Evolutionary conservation across 1,140 invertebrate genomes (phyloP), one percentile per base, ranked within the genome.

Genomic region (Diachasmimorpha longicaudata): DNA sequence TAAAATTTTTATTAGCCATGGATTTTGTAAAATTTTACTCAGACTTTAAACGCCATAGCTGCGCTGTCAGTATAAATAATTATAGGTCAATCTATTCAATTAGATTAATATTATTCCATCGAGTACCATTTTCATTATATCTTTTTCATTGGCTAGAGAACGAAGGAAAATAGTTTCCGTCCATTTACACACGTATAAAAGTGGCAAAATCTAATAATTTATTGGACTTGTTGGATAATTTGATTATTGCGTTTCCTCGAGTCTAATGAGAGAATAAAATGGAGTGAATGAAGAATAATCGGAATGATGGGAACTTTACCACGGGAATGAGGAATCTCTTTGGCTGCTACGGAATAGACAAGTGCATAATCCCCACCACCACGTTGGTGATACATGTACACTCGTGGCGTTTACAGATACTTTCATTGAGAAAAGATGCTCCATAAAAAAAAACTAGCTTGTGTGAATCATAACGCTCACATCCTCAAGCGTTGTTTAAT

Each of bases 401-500:
- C 31, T 31, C 80, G 80, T 75, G 58, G 31, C 58, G n/a, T 66
- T 66, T n/a, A 25, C 9, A 9, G 31, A 66, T 66, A 66, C 58
- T 66, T 66, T 66, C 31, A 66, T 66, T 66, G 58, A 66, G 58
- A 66, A 66, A 66, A 66, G 21, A 31, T 66, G 13, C n/a, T 16
- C 21, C n/a, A n/a, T 31, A 9, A 66, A 9, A 66, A 66, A 31
- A 52, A 52, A 52, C 48, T 52, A 19, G 48, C 48, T n/a, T 85
- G 85, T 85, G 85, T 85, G 85, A 87, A 87, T 81, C 78, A 78
- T 83, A 84, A 83, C 85, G 82, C 83, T 87, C 83, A 80, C 84
- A 85, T 83, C 80, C 81, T 77, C 80, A 52, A 84, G 83, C 83
- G 80, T 74, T 72, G 78, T 83, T 83, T 84, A 80, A 81, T 80